These are phyloP conservation scores for Diaprepes abbreviatus DNA, from an alignment of 2,888 invertebrate genomes.

Conservation along the genomic window DNA sequence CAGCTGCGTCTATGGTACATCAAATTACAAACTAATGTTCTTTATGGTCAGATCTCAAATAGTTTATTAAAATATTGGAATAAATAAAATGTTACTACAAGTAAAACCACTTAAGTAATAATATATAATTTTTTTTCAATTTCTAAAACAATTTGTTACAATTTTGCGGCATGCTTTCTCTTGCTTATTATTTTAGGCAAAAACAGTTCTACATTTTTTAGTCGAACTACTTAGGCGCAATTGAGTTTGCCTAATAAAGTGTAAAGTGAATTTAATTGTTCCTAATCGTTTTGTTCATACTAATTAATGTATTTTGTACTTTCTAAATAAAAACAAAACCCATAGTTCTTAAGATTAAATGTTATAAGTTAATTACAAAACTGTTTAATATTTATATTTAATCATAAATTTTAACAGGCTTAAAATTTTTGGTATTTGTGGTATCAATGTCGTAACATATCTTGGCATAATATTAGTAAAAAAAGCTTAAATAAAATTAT, in stretches of 20 bases:
- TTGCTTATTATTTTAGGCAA: background rate
- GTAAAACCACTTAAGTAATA: background rate
- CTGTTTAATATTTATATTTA: no score
- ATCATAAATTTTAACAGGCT: no score
- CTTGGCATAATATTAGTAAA: no score
- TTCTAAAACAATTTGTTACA: background rate
- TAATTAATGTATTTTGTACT: background rate
- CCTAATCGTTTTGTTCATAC: background rate
- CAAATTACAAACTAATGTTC: no score
- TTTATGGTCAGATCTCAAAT: background rate
- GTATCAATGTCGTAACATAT: no score
- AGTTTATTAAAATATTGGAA: background rate
- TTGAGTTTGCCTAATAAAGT: background rate
- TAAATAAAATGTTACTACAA: background rate
- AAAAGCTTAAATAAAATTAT: no score
- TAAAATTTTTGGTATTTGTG: no score
- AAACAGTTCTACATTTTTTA: background rate
- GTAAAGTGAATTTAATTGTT: background rate
- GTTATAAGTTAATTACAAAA: no score
- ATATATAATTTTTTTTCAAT: background rate
- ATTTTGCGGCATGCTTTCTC: slow-evolving; percentile 10
- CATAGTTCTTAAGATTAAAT: no score
- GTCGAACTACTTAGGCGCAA: background rate
- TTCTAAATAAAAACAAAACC: background rate
- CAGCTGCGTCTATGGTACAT: no score